Conservation (phyloP, 2,888 invertebrate species). For the Tinea trinotella region DNA sequence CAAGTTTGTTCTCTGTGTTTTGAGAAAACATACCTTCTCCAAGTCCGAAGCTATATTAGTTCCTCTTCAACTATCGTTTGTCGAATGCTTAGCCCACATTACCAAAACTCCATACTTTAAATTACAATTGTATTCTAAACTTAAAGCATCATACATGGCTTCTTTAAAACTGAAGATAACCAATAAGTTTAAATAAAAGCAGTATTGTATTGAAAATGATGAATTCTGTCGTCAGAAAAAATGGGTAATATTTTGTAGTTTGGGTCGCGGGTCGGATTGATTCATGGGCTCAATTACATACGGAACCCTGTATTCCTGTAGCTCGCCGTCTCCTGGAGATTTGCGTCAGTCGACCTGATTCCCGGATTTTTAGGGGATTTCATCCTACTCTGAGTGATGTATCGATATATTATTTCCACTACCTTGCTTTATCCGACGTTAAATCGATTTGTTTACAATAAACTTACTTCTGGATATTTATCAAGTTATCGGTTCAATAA, state of each 20-base stretch:
- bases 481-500: too few species aligned
- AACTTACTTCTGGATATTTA: not conserved
- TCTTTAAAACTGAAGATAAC: too few species aligned
- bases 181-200: not conserved
- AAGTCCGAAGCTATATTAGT: not conserved
- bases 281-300: constrained; percentile 66
- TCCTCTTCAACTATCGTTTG: not conserved
- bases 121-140: not conserved
- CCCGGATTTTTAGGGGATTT: constrained; percentile 12
- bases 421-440: not conserved
- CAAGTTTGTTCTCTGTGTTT: too few species aligned
- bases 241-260: constrained; percentile 13
- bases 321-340: not conserved
- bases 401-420: constrained; percentile 5
- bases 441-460: not conserved
- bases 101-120: not conserved
- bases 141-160: not conserved
- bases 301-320: not conserved
- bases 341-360: constrained; percentile 11
- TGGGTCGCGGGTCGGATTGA: constrained; percentile 39
- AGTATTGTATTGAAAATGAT: constrained; percentile 6
- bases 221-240: not conserved
- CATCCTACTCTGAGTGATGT: not conserved
- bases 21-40: too few species aligned
- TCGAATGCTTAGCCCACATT: constrained; percentile 3